Conservation (phyloP, 2,888 invertebrate genomes). For the Miltochrista miniata region DNA sequence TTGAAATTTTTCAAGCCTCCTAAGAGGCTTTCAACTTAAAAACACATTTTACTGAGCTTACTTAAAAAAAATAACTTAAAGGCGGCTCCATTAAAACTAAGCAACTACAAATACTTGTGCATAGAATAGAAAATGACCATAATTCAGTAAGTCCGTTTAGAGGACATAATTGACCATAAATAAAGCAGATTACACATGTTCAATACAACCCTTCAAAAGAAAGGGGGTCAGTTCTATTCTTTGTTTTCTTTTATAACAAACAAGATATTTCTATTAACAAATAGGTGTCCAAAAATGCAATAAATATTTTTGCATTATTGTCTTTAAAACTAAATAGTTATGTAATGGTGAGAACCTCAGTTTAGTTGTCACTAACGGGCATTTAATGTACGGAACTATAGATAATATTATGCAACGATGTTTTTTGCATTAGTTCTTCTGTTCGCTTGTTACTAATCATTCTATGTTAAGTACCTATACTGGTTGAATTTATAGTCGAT, state of each 20-base stretch:
- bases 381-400: slow-evolving; percentile 19
- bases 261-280: slow-evolving; percentile 40
- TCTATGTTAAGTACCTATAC: no score
- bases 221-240: slow-evolving; percentile 41
- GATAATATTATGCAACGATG: slow-evolving; percentile 10
- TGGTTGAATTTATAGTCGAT: no score
- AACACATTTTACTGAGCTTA: no score
- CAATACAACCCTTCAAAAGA: slow-evolving; percentile 55
- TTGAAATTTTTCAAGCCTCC: no score
- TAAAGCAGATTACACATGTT: slow-evolving; percentile 76
- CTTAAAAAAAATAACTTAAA: neutral
- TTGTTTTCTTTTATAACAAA: slow-evolving; percentile 11
- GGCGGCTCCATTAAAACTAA: slow-evolving; percentile 39
- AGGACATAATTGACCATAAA: slow-evolving; percentile 81
- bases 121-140: slow-evolving; percentile 60
- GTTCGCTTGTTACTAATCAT: neutral
- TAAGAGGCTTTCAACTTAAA: no score
- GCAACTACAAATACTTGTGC: slow-evolving; percentile 59
- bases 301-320: slow-evolving; percentile 35
- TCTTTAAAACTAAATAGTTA: slow-evolving; percentile 14
- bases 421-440: slow-evolving; percentile 5
- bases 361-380: slow-evolving; percentile 20
- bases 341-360: slow-evolving; percentile 21
- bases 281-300: slow-evolving; percentile 35
- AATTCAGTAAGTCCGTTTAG: slow-evolving; percentile 60